These are phyloP conservation scores for Sebastes goodei DNA, from an alignment of 2,797 vertebrate species.

Conservation along the genomic window DNA sequence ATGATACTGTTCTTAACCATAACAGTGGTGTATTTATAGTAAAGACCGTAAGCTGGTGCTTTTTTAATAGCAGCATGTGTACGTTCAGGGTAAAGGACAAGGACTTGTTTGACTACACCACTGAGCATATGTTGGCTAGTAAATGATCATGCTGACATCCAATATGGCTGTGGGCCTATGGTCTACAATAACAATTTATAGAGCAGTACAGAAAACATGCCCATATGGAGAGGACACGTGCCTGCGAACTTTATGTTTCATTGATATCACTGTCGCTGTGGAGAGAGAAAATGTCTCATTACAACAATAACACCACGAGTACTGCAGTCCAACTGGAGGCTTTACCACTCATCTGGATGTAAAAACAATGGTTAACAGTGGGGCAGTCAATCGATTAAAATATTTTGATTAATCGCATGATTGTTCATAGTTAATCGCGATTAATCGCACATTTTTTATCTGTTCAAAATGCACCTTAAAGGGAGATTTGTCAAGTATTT, in stretches of 20 bases:
- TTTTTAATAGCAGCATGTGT: neutral
- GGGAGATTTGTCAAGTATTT: too few species aligned
- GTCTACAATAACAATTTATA: slow-evolving; percentile 44
- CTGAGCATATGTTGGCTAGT: neutral
- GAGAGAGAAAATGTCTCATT: slow-evolving; percentile 17
- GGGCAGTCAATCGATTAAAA: too few species aligned
- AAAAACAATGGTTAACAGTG: neutral
- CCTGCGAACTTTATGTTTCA: slow-evolving; percentile 28
- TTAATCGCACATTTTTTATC: too few species aligned
- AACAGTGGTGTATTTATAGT: neutral
- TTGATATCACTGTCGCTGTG: slow-evolving; percentile 16
- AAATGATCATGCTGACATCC: slow-evolving; percentile 32
- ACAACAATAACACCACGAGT: neutral
- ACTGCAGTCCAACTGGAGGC: neutral
- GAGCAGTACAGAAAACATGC: slow-evolving; percentile 18
- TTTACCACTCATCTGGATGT: neutral
- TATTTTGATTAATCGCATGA: too few species aligned
- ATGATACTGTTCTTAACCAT: neutral
- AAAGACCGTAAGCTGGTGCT: neutral
- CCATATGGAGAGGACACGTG: slow-evolving; percentile 27
- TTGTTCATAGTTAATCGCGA: too few species aligned
- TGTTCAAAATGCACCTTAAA: too few species aligned
- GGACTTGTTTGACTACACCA: neutral
- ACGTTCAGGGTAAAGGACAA: neutral
- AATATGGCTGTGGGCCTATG: neutral